These are phyloP conservation scores for Iguana delicatissima DNA, from an alignment of 2,797 vertebrate species.

Conservation along the genomic window DNA sequence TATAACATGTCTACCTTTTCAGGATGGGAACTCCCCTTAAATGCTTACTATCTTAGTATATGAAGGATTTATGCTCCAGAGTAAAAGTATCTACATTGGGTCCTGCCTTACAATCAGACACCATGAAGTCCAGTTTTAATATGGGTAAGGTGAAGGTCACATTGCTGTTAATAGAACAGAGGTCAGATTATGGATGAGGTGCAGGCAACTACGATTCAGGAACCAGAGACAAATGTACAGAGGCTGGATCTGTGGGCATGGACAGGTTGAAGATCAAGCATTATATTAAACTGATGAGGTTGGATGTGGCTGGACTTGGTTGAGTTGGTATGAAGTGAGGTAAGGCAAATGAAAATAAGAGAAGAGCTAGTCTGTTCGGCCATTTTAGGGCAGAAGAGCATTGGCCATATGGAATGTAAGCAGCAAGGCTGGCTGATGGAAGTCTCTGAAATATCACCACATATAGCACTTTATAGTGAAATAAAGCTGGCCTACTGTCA, in stretches of 20 bases:
- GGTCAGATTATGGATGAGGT: too few species aligned
- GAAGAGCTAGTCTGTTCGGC: background rate
- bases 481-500: background rate
- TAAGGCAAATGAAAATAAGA: background rate
- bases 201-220: background rate
- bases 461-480: background rate
- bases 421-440: background rate
- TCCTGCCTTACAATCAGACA: background rate
- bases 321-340: background rate
- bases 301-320: background rate
- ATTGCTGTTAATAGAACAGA: background rate
- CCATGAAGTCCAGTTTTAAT: background rate
- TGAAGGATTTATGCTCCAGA: background rate
- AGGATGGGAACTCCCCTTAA: background rate
- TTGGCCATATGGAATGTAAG: background rate
- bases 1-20: background rate
- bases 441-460: background rate
- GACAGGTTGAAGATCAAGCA: background rate
- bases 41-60: background rate
- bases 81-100: background rate
- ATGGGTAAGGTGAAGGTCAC: background rate
- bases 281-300: background rate
- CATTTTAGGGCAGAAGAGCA: background rate
- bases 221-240: background rate
- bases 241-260: too few species aligned